These are phyloP conservation scores for Protobothrops flavoviridis DNA, from an alignment of 2,113 vertebrate species.

Conservation along the genomic window DNA sequence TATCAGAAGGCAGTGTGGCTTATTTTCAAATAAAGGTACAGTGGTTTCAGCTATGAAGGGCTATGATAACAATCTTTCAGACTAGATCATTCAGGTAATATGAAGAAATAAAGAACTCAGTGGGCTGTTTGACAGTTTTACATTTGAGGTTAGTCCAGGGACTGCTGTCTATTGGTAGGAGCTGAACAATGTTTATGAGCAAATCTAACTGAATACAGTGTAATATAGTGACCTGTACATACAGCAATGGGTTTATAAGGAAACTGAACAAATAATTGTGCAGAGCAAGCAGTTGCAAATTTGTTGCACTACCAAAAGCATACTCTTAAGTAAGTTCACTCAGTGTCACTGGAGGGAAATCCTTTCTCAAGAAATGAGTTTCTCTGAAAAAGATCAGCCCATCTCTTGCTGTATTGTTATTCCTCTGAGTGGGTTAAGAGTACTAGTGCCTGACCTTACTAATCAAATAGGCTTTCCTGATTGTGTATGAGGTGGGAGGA, in stretches of 20 bases:
- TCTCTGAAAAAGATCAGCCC: not conserved
- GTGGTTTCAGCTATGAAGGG: not conserved
- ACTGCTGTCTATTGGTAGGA: not conserved
- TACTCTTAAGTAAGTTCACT: not conserved
- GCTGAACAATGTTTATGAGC: not conserved
- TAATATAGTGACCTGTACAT: not conserved
- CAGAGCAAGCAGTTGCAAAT: not conserved
- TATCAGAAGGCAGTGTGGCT: not conserved
- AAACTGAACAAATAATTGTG: not conserved
- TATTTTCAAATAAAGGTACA: not conserved
- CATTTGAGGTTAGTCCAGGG: not conserved
- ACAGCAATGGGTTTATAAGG: not conserved
- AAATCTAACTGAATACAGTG: not conserved
- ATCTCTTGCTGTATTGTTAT: not conserved
- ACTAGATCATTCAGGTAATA: not conserved
- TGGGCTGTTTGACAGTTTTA: not conserved
- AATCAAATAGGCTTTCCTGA: not conserved
- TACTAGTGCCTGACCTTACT: not conserved
- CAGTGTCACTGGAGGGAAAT: not conserved
- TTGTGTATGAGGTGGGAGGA: not conserved
- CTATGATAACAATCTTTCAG: not conserved
- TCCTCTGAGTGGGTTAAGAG: not conserved
- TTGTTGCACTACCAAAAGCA: not conserved
- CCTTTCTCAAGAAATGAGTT: not conserved
- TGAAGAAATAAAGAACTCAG: not conserved